A percentile compares a stretch with the other conserved stretches of the same genome.
Conservation (phyloP, 1,140 invertebrate species). For the Drosophila nannoptera region DNA sequence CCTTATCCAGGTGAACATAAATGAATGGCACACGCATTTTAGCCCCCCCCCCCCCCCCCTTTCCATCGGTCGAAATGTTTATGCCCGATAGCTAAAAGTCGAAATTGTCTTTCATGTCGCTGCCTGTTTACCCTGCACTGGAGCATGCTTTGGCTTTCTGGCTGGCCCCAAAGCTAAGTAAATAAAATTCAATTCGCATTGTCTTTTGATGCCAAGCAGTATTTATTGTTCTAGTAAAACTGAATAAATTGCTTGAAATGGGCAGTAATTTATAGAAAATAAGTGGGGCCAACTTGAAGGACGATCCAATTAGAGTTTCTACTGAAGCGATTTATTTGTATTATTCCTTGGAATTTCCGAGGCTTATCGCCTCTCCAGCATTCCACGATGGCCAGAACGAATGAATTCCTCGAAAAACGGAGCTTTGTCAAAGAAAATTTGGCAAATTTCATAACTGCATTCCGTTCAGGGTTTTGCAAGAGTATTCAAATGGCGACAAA, state of each 20-base stretch:
- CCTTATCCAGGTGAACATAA: constrained; percentile 21
- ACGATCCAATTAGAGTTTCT: no score
- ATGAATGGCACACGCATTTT: constrained; percentile 29
- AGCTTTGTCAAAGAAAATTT: no score
- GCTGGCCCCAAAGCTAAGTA: not conserved
- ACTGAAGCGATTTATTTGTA: no score
- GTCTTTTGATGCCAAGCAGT: not conserved
- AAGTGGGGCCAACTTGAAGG: no score
- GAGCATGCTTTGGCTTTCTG: not conserved
- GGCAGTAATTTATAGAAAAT: no score
- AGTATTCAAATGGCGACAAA: not conserved
- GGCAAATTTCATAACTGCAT: not conserved
- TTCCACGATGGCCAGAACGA: no score
- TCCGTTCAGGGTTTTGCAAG: not conserved
- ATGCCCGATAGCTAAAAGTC: constrained; percentile 8
- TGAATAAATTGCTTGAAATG: no score
- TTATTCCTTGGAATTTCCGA: no score
- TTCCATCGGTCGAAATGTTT: constrained; percentile 9
- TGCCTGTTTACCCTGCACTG: constrained; percentile 1
- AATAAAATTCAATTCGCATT: not conserved
- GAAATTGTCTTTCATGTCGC: constrained; percentile 10
- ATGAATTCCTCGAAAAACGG: no score
- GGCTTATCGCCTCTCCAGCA: no score
- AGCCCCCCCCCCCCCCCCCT: not conserved
- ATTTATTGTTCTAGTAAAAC: not conserved